phyloP scores from a whole-genome alignment of 2,113 vertebrate genomes.

The Elaphurus davidianus region DNA sequence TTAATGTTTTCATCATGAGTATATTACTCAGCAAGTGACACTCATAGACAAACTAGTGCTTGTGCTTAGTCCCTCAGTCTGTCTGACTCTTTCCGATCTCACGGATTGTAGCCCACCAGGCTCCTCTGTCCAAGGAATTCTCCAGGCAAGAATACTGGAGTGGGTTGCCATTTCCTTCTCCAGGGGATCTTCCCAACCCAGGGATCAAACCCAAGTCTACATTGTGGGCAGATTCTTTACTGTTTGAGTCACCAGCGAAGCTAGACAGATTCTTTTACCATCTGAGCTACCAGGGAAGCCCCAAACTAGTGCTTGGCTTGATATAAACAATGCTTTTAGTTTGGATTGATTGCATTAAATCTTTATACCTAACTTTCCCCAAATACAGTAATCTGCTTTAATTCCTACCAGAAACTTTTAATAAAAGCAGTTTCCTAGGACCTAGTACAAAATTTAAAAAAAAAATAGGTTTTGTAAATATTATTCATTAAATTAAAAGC shows the following conservation, averaged over 20 bases:
- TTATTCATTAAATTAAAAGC: neutral
- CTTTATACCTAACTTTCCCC: neutral
- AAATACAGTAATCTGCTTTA: neutral
- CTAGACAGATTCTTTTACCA: neutral
- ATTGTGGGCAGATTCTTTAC: neutral
- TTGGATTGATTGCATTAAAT: neutral
- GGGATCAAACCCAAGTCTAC: neutral
- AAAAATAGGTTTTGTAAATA: neutral
- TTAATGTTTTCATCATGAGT: neutral
- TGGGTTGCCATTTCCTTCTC: neutral
- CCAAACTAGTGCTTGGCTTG: neutral
- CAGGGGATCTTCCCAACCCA: neutral
- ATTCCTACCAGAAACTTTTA: neutral
- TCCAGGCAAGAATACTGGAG: neutral
- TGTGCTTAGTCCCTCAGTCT: neutral
- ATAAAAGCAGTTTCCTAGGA: neutral
- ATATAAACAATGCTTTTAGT: neutral
- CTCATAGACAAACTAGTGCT: neutral
- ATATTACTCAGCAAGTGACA: neutral
- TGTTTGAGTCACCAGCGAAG: neutral
- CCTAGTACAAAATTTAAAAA: neutral
- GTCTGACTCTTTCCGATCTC: neutral
- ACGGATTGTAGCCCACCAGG: neutral
- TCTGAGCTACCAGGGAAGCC: neutral
- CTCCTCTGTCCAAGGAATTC: neutral